Base-by-base conservation (phyloP, 2,888 invertebrate species). In the Cetonia aurata region DNA sequence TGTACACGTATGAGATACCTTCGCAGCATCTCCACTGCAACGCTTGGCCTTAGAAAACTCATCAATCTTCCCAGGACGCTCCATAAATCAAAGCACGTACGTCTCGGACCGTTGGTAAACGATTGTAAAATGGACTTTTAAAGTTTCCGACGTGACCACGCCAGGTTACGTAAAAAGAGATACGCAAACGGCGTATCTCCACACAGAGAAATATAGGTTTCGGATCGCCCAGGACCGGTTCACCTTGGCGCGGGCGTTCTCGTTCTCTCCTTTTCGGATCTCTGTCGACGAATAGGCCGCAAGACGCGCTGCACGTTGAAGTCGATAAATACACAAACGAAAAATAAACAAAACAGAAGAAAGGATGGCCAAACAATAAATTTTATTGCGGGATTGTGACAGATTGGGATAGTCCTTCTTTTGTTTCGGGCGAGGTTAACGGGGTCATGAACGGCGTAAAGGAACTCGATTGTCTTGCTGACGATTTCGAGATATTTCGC, bases 81-180 rank as follows among this genome's bases (percentile, higher is more conserved):
- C 50, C 37, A 65, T 65, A 65, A 65, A 65, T 65, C 50, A 65
- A 50, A 50, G 25, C 62, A 52, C 50, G 62, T 65, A 65, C 41
- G 62, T 37, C 62, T 65, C 37, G 62, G 48, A 65, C 50, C 15
- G 37, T 50, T 37, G 37, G 46, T 50, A 65, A 42, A 12, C 50
- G 37, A 15, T 50, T 15, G 37, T 65, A 50, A 65, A 65, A 50
- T 17, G 50, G 62, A 65, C 50, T 65, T 65, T 65, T 65, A 65
- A 65, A 65, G 50, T 65, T 48, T 6, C 62, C 50, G 50, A 37
- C 50, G 50, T 50, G 62, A 57, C 19, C 57, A 57, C 50, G 50
- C 52, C 60, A 37, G 1, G 17, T 65, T 65, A 65, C 62, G 17
- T 65, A 65, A 65, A 65, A 65, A 65, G 33, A 50, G 33, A 65